These are phyloP conservation scores for Norana najaformis DNA, from an alignment of 2,888 invertebrate species.

Conservation along the genomic window DNA sequence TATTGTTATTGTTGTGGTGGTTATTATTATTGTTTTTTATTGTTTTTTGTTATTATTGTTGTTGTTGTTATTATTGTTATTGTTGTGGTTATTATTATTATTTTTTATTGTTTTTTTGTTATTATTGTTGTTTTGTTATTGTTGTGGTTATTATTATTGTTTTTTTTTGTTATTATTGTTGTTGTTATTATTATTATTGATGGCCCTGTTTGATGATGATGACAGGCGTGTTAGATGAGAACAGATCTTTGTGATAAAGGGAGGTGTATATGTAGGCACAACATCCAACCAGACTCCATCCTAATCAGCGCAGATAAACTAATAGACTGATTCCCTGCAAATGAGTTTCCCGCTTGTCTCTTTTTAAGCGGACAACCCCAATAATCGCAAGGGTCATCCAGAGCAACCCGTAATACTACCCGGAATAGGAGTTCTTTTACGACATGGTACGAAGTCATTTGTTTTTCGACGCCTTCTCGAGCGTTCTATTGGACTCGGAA, in stretches of 20 bases:
- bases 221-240: not conserved
- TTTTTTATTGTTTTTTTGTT: too few species aligned
- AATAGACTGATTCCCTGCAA: not conserved
- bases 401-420: not conserved
- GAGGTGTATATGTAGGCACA: not conserved
- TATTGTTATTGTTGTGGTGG: too few species aligned
- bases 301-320: not conserved
- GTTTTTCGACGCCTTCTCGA: not conserved
- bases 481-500: not conserved
- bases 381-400: not conserved
- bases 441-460: not conserved
- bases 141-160: too few species aligned
- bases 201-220: too few species aligned
- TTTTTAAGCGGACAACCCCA: not conserved
- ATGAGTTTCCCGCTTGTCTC: not conserved
- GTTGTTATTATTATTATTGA: too few species aligned
- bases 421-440: not conserved
- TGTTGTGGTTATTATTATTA: too few species aligned
- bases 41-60: too few species aligned
- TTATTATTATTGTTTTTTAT: too few species aligned
- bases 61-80: too few species aligned
- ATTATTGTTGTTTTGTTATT: too few species aligned
- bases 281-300: not conserved
- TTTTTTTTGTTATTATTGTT: too few species aligned
- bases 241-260: not conserved